Conservation (phyloP, 2,888 invertebrate genomes). For the Coelopa pilipes region DNA sequence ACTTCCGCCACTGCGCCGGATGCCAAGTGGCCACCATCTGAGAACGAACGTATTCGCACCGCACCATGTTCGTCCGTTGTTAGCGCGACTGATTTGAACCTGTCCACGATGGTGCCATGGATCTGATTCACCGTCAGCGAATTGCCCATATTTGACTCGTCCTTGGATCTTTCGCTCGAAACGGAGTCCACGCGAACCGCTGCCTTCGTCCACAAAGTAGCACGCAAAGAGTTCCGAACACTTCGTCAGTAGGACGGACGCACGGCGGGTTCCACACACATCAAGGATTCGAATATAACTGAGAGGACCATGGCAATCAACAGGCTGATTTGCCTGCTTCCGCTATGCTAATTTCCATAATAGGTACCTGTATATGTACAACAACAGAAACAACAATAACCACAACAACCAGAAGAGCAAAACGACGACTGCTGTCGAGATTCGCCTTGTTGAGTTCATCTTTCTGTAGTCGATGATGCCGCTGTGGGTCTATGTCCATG, state of each 20-base stretch:
- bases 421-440: neutral
- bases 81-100: constrained; percentile 58
- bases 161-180: no score
- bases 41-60: constrained; percentile 60
- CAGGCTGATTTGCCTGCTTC: constrained; percentile 45
- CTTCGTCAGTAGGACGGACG: neutral
- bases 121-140: constrained; percentile 57
- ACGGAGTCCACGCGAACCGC: no score
- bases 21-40: constrained; percentile 56
- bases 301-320: constrained; percentile 51
- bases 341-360: constrained; percentile 23
- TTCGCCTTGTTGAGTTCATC: no score
- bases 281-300: constrained; percentile 57
- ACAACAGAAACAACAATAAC: constrained; percentile 7
- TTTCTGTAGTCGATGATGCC: constrained; percentile 25
- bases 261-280: constrained; percentile 48
- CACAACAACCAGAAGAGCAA: constrained; percentile 20
- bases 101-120: constrained; percentile 60
- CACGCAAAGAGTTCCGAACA: neutral
- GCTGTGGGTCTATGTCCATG: neutral
- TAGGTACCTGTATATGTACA: constrained; percentile 17
- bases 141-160: constrained; percentile 53
- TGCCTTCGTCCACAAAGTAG: neutral
- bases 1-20: constrained; percentile 52
- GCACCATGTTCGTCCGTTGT: constrained; percentile 58